Percentiles rank a stretch among this genome's conserved stretches.
phyloP scores from a whole-genome alignment of 2,113 vertebrate genomes.

The Struthidea cinerea region DNA sequence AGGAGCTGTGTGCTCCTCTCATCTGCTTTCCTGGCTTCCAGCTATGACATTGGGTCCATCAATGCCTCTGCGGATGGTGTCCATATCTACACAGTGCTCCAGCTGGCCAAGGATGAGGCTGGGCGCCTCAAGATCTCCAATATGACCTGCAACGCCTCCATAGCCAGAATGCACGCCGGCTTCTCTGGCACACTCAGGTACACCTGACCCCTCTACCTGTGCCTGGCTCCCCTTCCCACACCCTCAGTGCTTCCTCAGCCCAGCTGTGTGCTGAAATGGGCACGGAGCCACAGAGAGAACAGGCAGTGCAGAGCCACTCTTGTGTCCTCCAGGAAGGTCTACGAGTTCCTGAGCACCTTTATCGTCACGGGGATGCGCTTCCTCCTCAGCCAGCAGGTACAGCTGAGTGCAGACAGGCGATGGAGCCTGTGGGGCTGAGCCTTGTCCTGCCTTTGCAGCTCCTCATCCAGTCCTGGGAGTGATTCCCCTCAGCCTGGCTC shows the following conservation, averaged over 20 bases:
- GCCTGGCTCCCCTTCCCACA: not conserved
- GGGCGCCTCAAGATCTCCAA: slow-evolving; percentile 90
- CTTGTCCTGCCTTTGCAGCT: not conserved
- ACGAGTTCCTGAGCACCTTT: slow-evolving; percentile 81
- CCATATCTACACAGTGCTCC: slow-evolving; percentile 81
- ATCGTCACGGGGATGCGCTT: slow-evolving; percentile 87
- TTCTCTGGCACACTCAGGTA: slow-evolving; percentile 90
- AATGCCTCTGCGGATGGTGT: slow-evolving; percentile 89
- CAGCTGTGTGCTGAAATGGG: not conserved
- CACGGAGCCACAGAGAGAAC: not conserved
- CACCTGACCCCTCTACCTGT: not conserved
- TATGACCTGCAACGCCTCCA: slow-evolving; percentile 82
- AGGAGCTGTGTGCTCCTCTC: not conserved
- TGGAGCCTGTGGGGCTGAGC: not conserved
- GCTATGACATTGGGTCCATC: slow-evolving; percentile 85
- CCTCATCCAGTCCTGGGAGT: not conserved
- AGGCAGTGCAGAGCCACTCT: not conserved
- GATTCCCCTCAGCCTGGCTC: not conserved
- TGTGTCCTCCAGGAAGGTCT: slow-evolving; percentile 80
- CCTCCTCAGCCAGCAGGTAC: slow-evolving; percentile 87
- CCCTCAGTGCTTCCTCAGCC: not conserved
- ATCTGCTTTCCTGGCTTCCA: slow-evolving; percentile 13
- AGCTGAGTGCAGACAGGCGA: rapidly evolving
- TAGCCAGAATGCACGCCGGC: slow-evolving; percentile 78
- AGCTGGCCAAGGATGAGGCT: slow-evolving; percentile 71